Evolutionary conservation across 2,797 vertebrate species (phyloP).

Genomic region (Tragelaphus oryx): DNA sequence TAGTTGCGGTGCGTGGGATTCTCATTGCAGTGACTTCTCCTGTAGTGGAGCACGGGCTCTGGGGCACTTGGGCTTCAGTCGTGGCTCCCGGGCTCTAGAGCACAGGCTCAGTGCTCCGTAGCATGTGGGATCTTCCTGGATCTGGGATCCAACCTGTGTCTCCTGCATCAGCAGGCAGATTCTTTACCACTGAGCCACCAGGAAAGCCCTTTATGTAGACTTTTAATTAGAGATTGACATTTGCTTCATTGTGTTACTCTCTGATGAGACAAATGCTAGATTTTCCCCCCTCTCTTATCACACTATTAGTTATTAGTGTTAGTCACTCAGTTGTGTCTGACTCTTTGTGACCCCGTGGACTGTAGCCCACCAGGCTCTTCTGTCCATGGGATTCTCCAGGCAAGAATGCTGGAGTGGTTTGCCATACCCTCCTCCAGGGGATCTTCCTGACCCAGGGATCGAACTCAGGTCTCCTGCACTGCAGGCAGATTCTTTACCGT

Average conservation of each 20-base stretch:
- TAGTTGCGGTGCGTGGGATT: fast-evolving
- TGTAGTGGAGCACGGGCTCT: not conserved
- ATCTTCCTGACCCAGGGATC: not conserved
- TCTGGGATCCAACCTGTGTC: not conserved
- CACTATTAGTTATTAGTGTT: not conserved
- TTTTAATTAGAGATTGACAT: conserved; percentile 16
- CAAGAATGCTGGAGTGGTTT: not conserved
- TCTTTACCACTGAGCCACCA: not conserved
- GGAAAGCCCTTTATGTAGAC: not conserved
- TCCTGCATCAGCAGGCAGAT: not conserved
- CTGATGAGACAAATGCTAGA: not conserved
- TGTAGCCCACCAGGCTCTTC: not conserved
- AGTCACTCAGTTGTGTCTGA: not conserved
- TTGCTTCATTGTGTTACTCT: not conserved
- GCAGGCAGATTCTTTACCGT: not conserved
- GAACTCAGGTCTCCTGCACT: not conserved
- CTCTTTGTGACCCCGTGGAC: not conserved
- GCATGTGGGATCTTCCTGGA: not conserved
- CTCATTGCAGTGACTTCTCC: not conserved
- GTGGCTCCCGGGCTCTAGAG: not conserved
- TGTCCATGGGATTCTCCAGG: not conserved
- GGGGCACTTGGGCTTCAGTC: not conserved
- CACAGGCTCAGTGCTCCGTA: not conserved
- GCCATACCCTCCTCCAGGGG: not conserved
- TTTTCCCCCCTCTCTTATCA: not conserved